These are phyloP conservation scores for Bradypus variegatus DNA, from an alignment of 2,797 vertebrate species.

Conservation along the genomic window DNA sequence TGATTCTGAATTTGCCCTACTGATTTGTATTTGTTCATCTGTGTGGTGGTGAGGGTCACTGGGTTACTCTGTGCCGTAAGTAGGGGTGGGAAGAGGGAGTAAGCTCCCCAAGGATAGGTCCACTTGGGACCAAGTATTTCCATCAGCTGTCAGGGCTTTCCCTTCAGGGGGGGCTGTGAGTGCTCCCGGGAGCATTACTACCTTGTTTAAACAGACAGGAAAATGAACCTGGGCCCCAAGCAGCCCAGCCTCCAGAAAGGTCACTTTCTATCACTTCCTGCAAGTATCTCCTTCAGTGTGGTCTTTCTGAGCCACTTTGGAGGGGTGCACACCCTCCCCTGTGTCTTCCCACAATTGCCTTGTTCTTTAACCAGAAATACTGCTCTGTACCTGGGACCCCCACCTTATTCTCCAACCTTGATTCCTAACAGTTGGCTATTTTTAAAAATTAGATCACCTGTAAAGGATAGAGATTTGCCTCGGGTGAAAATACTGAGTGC, in stretches of 20 bases:
- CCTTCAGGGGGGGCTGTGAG: background rate
- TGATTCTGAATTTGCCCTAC: background rate
- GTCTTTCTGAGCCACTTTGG: background rate
- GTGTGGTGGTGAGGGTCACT: background rate
- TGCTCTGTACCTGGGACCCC: background rate
- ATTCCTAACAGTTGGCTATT: constrained; percentile 40
- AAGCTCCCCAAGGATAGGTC: background rate
- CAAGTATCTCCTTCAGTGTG: constrained; percentile 11
- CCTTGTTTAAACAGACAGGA: constrained; percentile 5
- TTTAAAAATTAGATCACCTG: constrained; percentile 45
- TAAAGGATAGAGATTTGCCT: constrained; percentile 23
- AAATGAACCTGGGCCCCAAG: background rate
- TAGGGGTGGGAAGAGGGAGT: background rate
- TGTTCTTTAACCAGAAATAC: constrained; percentile 38
- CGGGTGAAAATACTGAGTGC: constrained; percentile 1
- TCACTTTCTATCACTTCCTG: background rate
- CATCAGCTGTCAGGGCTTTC: background rate
- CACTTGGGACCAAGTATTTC: background rate
- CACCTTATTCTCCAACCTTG: constrained; percentile 5
- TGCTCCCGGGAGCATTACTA: background rate
- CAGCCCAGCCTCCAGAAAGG: background rate
- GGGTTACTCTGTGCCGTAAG: background rate
- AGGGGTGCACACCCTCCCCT: background rate
- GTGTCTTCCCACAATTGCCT: constrained; percentile 4
- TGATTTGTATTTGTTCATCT: background rate